Percentiles rank a stretch among this genome's conserved stretches.
phyloP scores from a whole-genome alignment of 2,113 vertebrate genomes.

The Thunnus thynnus region DNA sequence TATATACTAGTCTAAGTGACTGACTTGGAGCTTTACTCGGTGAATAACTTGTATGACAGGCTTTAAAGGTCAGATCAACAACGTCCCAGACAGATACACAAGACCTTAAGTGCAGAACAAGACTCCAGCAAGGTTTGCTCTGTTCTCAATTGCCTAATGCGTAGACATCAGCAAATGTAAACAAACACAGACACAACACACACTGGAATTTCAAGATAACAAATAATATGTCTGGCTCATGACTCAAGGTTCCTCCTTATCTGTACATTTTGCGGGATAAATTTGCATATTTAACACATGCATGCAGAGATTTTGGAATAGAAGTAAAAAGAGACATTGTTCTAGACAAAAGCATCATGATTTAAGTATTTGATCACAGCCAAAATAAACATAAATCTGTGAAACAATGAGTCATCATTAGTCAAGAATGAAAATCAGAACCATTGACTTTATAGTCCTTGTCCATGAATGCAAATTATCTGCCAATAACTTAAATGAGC shows the following conservation, averaged over 20 bases:
- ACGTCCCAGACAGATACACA: slow-evolving; percentile 25
- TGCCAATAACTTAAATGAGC: too few relatives aligned
- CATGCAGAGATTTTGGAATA: neutral
- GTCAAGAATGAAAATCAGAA: too few relatives aligned
- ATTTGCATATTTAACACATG: slow-evolving; percentile 52
- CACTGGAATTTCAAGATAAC: slow-evolving; percentile 45
- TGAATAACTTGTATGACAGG: slow-evolving; percentile 14
- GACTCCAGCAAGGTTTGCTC: slow-evolving; percentile 29
- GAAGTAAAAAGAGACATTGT: neutral
- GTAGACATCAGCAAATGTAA: slow-evolving; percentile 41
- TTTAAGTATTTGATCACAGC: too few relatives aligned
- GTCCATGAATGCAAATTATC: too few relatives aligned
- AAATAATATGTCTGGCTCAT: slow-evolving; percentile 42
- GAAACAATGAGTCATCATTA: too few relatives aligned
- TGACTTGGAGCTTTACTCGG: slow-evolving; percentile 39
- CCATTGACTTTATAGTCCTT: too few relatives aligned
- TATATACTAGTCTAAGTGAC: neutral
- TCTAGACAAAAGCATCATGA: too few relatives aligned
- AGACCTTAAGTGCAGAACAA: slow-evolving; percentile 44
- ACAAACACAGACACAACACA: slow-evolving; percentile 33
- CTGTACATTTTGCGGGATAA: slow-evolving; percentile 32
- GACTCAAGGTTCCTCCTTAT: slow-evolving; percentile 3
- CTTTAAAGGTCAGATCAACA: slow-evolving; percentile 33
- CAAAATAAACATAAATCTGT: too few relatives aligned
- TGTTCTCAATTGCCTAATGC: slow-evolving; percentile 51